phyloP scores from a whole-genome alignment of 2,888 invertebrate species.

The Chymomyza amoena region DNA sequence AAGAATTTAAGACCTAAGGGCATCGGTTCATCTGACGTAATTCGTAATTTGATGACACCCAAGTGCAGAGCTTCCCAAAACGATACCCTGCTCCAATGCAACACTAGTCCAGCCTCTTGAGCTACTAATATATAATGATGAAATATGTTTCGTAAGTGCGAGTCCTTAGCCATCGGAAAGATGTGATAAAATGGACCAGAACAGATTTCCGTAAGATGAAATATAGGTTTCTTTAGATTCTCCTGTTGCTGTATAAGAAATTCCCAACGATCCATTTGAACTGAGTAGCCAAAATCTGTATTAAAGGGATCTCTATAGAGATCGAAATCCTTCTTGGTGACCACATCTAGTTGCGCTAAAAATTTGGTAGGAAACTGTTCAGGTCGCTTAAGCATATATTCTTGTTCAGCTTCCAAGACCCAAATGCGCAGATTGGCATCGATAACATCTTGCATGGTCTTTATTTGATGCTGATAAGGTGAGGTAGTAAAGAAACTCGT shows the following conservation, averaged over 20 bases:
- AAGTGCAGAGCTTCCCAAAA: constrained; percentile 65
- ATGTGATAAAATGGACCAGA: constrained; percentile 66
- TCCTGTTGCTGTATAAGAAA: constrained; percentile 65
- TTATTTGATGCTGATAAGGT: constrained; percentile 38
- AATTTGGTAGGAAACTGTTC: constrained; percentile 27
- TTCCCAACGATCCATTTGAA: constrained; percentile 69
- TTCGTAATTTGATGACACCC: constrained; percentile 39
- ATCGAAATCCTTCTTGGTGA: constrained; percentile 8
- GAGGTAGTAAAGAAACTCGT: constrained; percentile 47
- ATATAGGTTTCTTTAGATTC: constrained; percentile 56
- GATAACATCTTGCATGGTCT: constrained; percentile 45
- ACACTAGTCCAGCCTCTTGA: constrained; percentile 55
- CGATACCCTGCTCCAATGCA: constrained; percentile 54
- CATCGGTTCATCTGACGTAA: constrained; percentile 48
- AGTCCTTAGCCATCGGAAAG: constrained; percentile 65
- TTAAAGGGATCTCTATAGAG: constrained; percentile 61
- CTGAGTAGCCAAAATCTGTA: constrained; percentile 58
- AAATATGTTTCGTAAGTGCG: constrained; percentile 56
- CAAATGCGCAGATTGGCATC: constrained; percentile 40
- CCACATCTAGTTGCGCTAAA: constrained; percentile 27
- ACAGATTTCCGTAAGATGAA: constrained; percentile 63
- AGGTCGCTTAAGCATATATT: constrained; percentile 4
- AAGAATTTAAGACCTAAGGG: constrained; percentile 54
- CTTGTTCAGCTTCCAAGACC: constrained; percentile 34
- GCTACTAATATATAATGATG: constrained; percentile 58